A percentile compares a stretch with the other conserved stretches of the same genome.
Evolutionary conservation across 2,113 vertebrate species (phyloP).

Genomic region (Glaucomys volans): DNA sequence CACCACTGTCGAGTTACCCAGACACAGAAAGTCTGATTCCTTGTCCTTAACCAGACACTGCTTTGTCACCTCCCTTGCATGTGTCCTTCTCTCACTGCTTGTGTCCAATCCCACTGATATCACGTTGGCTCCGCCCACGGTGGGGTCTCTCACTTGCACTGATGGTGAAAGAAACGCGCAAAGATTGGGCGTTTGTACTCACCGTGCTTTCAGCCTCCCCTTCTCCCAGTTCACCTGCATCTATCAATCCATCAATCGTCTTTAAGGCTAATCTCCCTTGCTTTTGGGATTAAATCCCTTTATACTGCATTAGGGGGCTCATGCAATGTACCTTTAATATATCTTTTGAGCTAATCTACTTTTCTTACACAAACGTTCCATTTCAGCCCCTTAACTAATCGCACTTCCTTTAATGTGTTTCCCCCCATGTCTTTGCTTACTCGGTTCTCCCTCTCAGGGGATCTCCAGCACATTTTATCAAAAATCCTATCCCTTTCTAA

Average conservation of each 20-base stretch:
- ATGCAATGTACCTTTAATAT: not conserved
- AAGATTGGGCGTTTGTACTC: not conserved
- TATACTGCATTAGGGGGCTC: not conserved
- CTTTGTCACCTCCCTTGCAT: not conserved
- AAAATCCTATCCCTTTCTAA: not conserved
- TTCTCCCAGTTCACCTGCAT: not conserved
- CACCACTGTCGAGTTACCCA: constrained; percentile 46
- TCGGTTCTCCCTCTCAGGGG: not conserved
- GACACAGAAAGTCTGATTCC: constrained; percentile 45
- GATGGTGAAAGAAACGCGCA: not conserved
- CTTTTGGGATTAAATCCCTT: constrained; percentile 53
- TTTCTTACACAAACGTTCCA: constrained; percentile 12
- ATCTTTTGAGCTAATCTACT: not conserved
- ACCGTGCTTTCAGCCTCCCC: not conserved
- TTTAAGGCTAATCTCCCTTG: not conserved
- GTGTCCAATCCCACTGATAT: constrained; percentile 46
- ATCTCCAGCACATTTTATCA: not conserved
- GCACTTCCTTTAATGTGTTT: not conserved
- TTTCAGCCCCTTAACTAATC: not conserved
- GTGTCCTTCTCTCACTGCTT: constrained; percentile 52
- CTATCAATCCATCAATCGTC: not conserved
- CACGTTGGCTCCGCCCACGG: not conserved
- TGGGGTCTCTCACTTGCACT: not conserved
- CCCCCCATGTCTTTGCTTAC: not conserved
- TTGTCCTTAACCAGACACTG: constrained; percentile 66